A percentile compares a stretch with the other conserved stretches of the same genome.
These are phyloP conservation scores for Cyanoderma ruficeps DNA, from an alignment of 2,113 vertebrate genomes.

Conservation along the genomic window DNA sequence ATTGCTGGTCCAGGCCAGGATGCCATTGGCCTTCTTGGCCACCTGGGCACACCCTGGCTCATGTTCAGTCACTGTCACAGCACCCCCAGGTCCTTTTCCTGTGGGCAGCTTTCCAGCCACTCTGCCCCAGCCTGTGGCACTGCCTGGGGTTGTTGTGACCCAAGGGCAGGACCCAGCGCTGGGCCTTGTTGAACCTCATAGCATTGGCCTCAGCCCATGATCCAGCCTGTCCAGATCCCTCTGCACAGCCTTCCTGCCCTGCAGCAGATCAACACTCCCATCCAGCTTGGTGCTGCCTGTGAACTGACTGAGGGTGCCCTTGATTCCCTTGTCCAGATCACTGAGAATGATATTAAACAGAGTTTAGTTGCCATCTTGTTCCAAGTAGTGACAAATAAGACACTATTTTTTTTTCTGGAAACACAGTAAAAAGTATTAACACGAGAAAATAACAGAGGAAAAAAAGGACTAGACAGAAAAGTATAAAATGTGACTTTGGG, in stretches of 20 bases:
- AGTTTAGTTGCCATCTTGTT: neutral
- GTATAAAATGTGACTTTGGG: neutral
- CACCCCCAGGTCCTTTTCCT: neutral
- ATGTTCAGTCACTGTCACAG: neutral
- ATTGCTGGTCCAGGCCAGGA: neutral
- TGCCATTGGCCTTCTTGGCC: neutral
- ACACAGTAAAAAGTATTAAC: neutral
- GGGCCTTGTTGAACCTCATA: neutral
- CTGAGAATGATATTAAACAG: neutral
- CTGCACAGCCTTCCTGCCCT: neutral
- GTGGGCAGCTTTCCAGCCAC: neutral
- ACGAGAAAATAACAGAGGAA: neutral
- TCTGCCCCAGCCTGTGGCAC: neutral
- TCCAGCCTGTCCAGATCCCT: neutral
- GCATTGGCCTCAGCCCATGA: fast-evolving
- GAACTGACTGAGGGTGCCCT: neutral
- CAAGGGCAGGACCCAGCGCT: neutral
- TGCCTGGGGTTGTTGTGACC: neutral
- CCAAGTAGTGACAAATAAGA: neutral
- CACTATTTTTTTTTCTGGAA: neutral
- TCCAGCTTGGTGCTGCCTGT: fast-evolving
- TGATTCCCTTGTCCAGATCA: neutral
- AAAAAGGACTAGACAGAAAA: neutral
- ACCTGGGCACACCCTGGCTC: neutral
- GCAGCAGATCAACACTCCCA: neutral